Evolutionary conservation across 1,140 invertebrate genomes (phyloP), one percentile per base, ranked within the genome.

Genomic region (Daktulosphaira vitifoliae): DNA sequence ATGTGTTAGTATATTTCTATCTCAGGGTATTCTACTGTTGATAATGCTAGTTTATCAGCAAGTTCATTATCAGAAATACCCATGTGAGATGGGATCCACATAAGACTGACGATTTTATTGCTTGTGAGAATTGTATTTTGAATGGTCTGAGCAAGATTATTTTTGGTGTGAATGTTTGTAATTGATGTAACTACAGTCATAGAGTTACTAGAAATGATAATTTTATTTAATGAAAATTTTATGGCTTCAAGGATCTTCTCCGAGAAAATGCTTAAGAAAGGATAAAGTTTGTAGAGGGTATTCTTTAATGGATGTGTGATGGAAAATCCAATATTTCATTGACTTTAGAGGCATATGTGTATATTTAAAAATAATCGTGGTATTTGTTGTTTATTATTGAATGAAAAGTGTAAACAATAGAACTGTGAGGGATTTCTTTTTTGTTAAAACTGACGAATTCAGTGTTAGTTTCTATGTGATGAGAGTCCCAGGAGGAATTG

Each of bases 11-110:
- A 48, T 48, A 20, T 22, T 20, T 48, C 22, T 0, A 11, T 22
- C 0, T 22, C 8, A n/a, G 20, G 20, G 22, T 2, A 48, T 16
- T 4, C 22, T 9, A 4, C 6, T 1, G 9, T 11, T 48, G 18
- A 11, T 3, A 3, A 20, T 3, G 20, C 1, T 3, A 22, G 18
- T 71, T 68, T 73, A 72, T 15, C 42, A n/a, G 42, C 3, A 6
- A 16, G 42, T 44, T 16, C 1, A 11, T 20, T 48, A 1, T 1
- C 20, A 4, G 20, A 3, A 8, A 22, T 48, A 11, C 3, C 44
- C 8, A 48, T 22, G 8, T 18, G 44, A 2, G 44, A 48, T 48
- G 44, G 18, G 3, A 22, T 11, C 2, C 9, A 48, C 44, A 13
- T 48, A 11, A 20, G 13, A 18, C 20, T 46, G 2, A 42, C 18